phyloP scores from a whole-genome alignment of 2,888 invertebrate genomes.

The Hydraecia micacea region DNA sequence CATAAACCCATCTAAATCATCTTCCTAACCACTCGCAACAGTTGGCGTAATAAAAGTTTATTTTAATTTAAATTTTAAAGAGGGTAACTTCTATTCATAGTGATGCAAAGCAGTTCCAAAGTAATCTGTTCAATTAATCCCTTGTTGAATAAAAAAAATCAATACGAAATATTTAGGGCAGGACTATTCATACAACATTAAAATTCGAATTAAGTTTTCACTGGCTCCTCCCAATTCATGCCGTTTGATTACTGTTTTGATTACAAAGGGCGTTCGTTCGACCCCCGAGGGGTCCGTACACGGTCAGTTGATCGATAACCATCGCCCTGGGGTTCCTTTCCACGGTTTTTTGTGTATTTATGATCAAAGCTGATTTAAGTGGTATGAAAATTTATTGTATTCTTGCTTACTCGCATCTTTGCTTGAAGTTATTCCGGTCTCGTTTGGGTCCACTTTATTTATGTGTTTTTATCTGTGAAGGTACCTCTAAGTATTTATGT shows the following conservation, averaged over 20 bases:
- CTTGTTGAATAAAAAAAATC: conserved; percentile 72
- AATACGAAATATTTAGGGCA: conserved; percentile 65
- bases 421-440: conserved; percentile 60
- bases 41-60: conserved; percentile 61
- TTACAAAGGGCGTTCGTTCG: conserved; percentile 82
- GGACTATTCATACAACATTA: conserved; percentile 75
- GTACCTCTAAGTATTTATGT: conserved; percentile 38
- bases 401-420: conserved; percentile 59
- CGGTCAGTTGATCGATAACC: conserved; percentile 85
- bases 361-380: conserved; percentile 68
- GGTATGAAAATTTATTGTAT: conserved; percentile 68
- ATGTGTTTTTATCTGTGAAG: conserved; percentile 41
- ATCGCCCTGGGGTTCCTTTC: conserved; percentile 75
- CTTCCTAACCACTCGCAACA: conserved; percentile 43
- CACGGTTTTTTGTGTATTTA: conserved; percentile 71
- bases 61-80: conserved; percentile 60
- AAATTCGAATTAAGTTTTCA: conserved; percentile 86
- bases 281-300: conserved; percentile 69
- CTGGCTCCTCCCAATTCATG: conserved; percentile 79
- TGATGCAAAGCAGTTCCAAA: conserved; percentile 66
- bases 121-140: conserved; percentile 72
- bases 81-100: conserved; percentile 61
- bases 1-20: conserved; percentile 49
- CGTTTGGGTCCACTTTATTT: conserved; percentile 55
- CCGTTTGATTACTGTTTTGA: conserved; percentile 88